phyloP scores from a whole-genome alignment of 2,888 invertebrate genomes.

The Drosophila peninsularis region DNA sequence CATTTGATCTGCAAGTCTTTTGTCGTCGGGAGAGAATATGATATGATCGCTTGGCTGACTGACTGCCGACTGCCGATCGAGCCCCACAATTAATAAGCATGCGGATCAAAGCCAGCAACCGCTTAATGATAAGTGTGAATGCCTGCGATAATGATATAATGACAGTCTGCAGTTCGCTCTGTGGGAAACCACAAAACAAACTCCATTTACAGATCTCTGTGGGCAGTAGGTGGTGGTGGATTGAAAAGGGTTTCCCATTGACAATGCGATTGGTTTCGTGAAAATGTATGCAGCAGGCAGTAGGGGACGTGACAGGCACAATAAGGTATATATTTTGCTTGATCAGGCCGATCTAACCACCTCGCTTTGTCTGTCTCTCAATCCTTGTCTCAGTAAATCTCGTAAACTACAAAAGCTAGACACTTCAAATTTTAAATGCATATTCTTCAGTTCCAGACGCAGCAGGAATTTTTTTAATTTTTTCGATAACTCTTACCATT shows the following conservation, averaged over 20 bases:
- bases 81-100: constrained; percentile 18
- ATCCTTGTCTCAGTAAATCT: too few species aligned
- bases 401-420: not conserved
- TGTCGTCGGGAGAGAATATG: constrained; percentile 10
- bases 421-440: not conserved
- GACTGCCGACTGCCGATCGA: constrained; percentile 19
- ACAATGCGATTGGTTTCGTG: not conserved
- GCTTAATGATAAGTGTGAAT: constrained; percentile 29
- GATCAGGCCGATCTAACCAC: not conserved
- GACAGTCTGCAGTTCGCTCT: not conserved
- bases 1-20: constrained; percentile 29
- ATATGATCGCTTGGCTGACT: constrained; percentile 32
- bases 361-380: not conserved
- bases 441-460: not conserved
- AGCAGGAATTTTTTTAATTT: not conserved
- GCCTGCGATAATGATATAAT: constrained; percentile 29
- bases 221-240: not conserved
- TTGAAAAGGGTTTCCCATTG: not conserved
- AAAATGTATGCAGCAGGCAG: not conserved
- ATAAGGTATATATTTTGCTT: not conserved
- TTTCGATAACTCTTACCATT: not conserved
- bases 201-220: not conserved
- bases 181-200: constrained; percentile 27
- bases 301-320: not conserved
- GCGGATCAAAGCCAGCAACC: constrained; percentile 32